Percentiles rank a stretch among this genome's conserved stretches.
phyloP scores from a whole-genome alignment of 2,797 vertebrate species.

The Sebastes kiyomatsui region DNA sequence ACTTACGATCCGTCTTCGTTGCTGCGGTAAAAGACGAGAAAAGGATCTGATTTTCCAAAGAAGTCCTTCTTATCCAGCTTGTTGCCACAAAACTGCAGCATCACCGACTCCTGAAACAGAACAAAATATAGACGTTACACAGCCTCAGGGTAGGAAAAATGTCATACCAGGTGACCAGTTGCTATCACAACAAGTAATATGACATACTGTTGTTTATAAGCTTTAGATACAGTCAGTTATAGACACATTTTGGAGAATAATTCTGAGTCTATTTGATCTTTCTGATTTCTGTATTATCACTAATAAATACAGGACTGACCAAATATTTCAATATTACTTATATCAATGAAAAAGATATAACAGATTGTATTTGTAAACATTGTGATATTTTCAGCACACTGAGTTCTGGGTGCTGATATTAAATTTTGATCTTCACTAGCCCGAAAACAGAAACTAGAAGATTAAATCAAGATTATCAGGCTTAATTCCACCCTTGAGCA shows the following conservation, averaged over 20 bases:
- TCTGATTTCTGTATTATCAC: not conserved
- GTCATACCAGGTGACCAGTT: not conserved
- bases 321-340: not conserved
- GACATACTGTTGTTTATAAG: not conserved
- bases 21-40: slow-evolving; percentile 92
- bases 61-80: slow-evolving; percentile 96
- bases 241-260: not conserved
- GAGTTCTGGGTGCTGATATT: not conserved
- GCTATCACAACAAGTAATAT: not conserved
- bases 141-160: not conserved
- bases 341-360: not conserved
- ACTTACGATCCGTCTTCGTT: slow-evolving; percentile 94
- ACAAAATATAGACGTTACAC: not conserved
- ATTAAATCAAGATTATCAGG: not conserved
- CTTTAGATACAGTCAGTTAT: not conserved
- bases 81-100: slow-evolving; percentile 95
- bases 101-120: slow-evolving; percentile 86
- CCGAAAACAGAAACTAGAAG: not conserved
- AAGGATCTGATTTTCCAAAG: slow-evolving; percentile 94
- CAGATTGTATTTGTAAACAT: not conserved
- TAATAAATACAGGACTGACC: not conserved
- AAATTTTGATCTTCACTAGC: not conserved
- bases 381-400: not conserved
- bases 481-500: not conserved
- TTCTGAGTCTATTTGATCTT: not conserved